Evolutionary conservation across 2,888 invertebrate species (phyloP).

Genomic region (Graphium colonna): DNA sequence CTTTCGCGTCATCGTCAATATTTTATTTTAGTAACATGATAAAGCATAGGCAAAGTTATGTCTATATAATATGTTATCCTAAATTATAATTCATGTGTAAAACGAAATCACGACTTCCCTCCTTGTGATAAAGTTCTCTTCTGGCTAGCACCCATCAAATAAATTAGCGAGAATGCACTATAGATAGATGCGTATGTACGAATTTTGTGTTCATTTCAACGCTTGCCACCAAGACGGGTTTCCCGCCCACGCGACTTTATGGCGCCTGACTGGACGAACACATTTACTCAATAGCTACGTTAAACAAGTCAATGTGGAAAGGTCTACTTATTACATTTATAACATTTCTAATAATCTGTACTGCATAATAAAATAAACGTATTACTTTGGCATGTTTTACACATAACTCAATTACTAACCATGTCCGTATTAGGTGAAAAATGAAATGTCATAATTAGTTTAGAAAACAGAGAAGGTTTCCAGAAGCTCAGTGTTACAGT

Average conservation of each 20-base stretch:
- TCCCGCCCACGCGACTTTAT: slow-evolving; percentile 75
- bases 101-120: neutral
- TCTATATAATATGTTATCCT: too few species aligned
- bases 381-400: too few species aligned
- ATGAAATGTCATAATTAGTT: neutral
- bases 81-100: slow-evolving; percentile 4
- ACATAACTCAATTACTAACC: neutral
- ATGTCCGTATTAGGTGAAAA: neutral
- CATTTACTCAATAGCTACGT: slow-evolving; percentile 56
- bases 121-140: slow-evolving; percentile 2
- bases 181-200: slow-evolving; percentile 25
- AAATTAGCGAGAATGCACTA: slow-evolving; percentile 24
- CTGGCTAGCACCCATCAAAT: slow-evolving; percentile 6
- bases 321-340: slow-evolving; percentile 12
- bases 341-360: neutral
- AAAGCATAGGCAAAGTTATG: slow-evolving; percentile 1
- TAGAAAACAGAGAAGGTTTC: neutral
- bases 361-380: neutral
- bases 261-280: slow-evolving; percentile 65
- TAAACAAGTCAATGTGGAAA: slow-evolving; percentile 36
- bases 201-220: slow-evolving; percentile 43
- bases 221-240: slow-evolving; percentile 68
- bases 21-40: neutral
- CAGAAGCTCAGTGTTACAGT: slow-evolving; percentile 12
- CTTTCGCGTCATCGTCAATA: slow-evolving; percentile 8